These are phyloP conservation scores for Cecropterus lyciades DNA, from an alignment of 1,140 invertebrate genomes.

Conservation along the genomic window DNA sequence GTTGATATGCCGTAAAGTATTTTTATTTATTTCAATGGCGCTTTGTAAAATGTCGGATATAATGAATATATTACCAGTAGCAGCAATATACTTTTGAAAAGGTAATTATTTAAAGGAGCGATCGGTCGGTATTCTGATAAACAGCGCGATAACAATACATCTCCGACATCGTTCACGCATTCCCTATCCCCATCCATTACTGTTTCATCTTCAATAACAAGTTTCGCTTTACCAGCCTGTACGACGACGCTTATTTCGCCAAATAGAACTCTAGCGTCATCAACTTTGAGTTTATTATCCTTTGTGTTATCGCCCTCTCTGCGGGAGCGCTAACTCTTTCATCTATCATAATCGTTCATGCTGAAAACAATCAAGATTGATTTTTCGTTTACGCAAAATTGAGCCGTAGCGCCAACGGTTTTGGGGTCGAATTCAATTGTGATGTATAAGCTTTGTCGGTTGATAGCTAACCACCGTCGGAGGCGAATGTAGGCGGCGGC, in stretches of 20 bases:
- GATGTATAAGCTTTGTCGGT: slow-evolving; percentile 60
- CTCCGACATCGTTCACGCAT: slow-evolving; percentile 81
- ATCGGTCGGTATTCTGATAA: slow-evolving; percentile 76
- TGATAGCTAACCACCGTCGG: slow-evolving; percentile 78
- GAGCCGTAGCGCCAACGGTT: slow-evolving; percentile 33
- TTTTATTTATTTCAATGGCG: slow-evolving; percentile 76
- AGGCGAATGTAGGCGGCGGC: slow-evolving; percentile 75
- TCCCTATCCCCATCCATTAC: slow-evolving; percentile 82
- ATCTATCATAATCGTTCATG: slow-evolving; percentile 85
- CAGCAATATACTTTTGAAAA: slow-evolving; percentile 74
- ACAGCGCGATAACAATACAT: slow-evolving; percentile 81
- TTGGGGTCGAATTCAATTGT: slow-evolving; percentile 49
- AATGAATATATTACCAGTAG: slow-evolving; percentile 82
- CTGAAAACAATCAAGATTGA: slow-evolving; percentile 84
- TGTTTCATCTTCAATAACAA: slow-evolving; percentile 82
- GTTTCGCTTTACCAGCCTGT: slow-evolving; percentile 66
- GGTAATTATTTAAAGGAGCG: slow-evolving; percentile 81
- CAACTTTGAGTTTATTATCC: slow-evolving; percentile 50
- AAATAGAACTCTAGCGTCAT: slow-evolving; percentile 53
- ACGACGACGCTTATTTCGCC: slow-evolving; percentile 22
- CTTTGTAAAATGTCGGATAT: slow-evolving; percentile 78
- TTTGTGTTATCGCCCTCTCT: slow-evolving; percentile 49
- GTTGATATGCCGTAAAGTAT: slow-evolving; percentile 59
- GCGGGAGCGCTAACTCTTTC: slow-evolving; percentile 83
- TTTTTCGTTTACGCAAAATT: slow-evolving; percentile 54